These are phyloP conservation scores for Zele albiditarsus DNA, from an alignment of 2,888 invertebrate genomes.

Conservation along the genomic window DNA sequence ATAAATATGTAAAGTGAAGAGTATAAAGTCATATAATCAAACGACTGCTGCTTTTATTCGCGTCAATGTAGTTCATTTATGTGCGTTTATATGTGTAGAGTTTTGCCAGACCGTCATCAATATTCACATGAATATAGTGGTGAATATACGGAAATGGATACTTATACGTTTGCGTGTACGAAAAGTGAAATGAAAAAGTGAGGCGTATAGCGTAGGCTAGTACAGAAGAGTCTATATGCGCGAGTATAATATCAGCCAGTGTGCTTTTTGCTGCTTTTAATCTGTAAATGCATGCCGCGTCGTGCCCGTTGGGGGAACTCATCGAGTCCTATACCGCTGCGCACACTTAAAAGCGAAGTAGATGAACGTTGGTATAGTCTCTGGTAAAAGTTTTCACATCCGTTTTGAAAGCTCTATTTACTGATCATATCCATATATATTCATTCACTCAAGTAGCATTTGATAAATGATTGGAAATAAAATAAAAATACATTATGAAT, in stretches of 20 bases:
- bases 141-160: constrained; percentile 1
- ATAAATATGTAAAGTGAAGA: constrained; percentile 9
- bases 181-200: constrained; percentile 16
- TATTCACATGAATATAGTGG: background rate
- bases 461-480: background rate
- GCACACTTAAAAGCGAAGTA: constrained; percentile 24
- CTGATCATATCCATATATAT: background rate
- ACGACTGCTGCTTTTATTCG: background rate
- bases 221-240: constrained; percentile 12
- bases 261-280: constrained; percentile 64
- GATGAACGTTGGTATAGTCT: constrained; percentile 36
- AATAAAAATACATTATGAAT: no score
- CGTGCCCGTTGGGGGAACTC: constrained; percentile 23
- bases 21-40: background rate
- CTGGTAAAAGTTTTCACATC: constrained; percentile 27
- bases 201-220: background rate
- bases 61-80: constrained; percentile 7
- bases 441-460: background rate
- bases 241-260: constrained; percentile 49
- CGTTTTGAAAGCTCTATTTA: background rate
- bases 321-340: background rate
- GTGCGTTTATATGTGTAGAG: background rate
- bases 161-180: constrained; percentile 27
- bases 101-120: background rate
- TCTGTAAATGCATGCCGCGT: constrained; percentile 62